A percentile compares a stretch with the other conserved stretches of the same genome.
These are phyloP conservation scores for Gymnorhina tibicen DNA, from an alignment of 2,113 vertebrate species.

Conservation along the genomic window DNA sequence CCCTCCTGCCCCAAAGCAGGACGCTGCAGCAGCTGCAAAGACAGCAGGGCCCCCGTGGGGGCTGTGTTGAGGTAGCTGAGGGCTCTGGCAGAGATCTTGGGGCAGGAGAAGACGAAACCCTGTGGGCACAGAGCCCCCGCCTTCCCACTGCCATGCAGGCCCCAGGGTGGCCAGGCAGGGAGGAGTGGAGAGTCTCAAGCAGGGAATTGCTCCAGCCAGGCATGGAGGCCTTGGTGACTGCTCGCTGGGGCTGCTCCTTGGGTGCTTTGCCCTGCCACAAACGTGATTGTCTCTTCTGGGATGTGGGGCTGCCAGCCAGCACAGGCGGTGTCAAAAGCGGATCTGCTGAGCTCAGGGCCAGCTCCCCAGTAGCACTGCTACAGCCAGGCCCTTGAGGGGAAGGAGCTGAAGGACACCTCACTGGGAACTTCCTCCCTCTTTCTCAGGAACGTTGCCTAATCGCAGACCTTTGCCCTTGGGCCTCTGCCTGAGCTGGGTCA, in stretches of 20 bases:
- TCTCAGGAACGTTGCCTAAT: background rate
- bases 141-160: rapidly evolving
- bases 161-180: background rate
- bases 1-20: background rate
- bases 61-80: background rate
- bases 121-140: background rate
- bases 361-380: background rate
- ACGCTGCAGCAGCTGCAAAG: background rate
- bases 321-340: rapidly evolving
- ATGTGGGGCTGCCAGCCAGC: rapidly evolving
- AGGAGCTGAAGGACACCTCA: background rate
- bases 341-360: background rate
- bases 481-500: background rate
- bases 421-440: background rate
- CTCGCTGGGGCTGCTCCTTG: background rate
- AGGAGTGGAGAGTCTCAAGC: background rate
- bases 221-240: rapidly evolving
- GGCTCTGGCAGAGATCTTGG: background rate
- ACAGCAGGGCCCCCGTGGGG: background rate
- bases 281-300: background rate
- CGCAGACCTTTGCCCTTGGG: rapidly evolving
- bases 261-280: rapidly evolving
- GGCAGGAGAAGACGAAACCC: background rate
- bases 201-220: background rate
- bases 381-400: background rate